Evolutionary conservation across 2,113 vertebrate genomes (phyloP).

Genomic region (Pangasianodon gigas): DNA sequence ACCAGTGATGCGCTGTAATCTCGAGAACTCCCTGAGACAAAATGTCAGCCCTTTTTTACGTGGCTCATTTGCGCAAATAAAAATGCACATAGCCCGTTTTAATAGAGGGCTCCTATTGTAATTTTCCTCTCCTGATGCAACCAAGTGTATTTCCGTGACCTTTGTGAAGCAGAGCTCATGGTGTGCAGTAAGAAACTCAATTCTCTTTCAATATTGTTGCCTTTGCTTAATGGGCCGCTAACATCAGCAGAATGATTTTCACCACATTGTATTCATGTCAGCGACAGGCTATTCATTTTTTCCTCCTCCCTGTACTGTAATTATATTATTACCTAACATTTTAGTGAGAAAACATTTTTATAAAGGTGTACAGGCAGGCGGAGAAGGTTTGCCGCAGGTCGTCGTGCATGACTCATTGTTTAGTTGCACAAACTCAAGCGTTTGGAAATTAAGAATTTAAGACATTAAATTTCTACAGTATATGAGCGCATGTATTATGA

Average conservation of each 20-base stretch:
- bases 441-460: constrained; percentile 15
- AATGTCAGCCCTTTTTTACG: constrained; percentile 18
- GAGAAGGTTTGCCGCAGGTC: not conserved
- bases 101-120: constrained; percentile 29
- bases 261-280: not conserved
- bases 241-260: constrained; percentile 29
- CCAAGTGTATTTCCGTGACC: constrained; percentile 39
- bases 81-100: constrained; percentile 38
- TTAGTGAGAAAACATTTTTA: not conserved
- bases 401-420: not conserved
- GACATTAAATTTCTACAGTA: not conserved
- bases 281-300: not conserved
- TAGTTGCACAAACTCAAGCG: not conserved
- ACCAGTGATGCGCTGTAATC: not conserved
- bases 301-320: not conserved
- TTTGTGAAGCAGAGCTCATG: constrained; percentile 44
- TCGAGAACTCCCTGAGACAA: constrained; percentile 8
- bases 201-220: constrained; percentile 43
- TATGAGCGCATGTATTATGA: constrained; percentile 29
- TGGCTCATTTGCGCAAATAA: constrained; percentile 39
- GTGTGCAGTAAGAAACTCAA: constrained; percentile 27
- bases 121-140: constrained; percentile 17
- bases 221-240: constrained; percentile 42
- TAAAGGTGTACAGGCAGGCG: not conserved
- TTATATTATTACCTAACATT: not conserved